Percentiles rank a stretch among this genome's conserved stretches.
These are phyloP conservation scores for Hoplodrina blanda DNA, from an alignment of 2,888 invertebrate species.

Conservation along the genomic window DNA sequence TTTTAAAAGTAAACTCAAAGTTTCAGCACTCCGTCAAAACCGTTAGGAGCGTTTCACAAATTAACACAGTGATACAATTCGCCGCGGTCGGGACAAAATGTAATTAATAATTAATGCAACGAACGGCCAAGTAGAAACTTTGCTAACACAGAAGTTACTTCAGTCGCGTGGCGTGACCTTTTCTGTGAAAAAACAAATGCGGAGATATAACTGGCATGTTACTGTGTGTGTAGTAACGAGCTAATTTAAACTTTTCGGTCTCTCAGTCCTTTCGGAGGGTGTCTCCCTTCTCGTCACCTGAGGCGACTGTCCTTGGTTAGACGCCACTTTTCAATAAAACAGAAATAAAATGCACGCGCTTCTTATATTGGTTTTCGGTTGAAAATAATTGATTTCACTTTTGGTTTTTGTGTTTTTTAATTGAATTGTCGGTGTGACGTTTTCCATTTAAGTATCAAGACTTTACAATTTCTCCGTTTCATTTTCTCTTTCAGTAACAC, in stretches of 20 bases:
- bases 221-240: constrained; percentile 88
- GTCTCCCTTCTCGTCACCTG: constrained; percentile 84
- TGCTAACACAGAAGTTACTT: constrained; percentile 81
- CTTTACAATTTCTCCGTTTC: background rate
- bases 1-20: constrained; percentile 50
- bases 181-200: constrained; percentile 87
- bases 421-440: constrained; percentile 9
- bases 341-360: constrained; percentile 72
- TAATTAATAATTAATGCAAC: constrained; percentile 85
- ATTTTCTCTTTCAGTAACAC: background rate
- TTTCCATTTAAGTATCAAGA: background rate
- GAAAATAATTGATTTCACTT: constrained; percentile 53
- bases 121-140: constrained; percentile 78
- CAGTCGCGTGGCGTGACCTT: constrained; percentile 77
- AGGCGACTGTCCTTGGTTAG: constrained; percentile 83
- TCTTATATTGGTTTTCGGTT: constrained; percentile 62
- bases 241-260: constrained; percentile 90
- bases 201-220: constrained; percentile 83
- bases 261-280: constrained; percentile 81
- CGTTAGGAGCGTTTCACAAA: constrained; percentile 67
- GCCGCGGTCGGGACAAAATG: constrained; percentile 65
- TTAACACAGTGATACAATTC: constrained; percentile 70
- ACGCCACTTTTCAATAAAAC: constrained; percentile 81
- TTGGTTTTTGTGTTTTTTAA: constrained; percentile 36
- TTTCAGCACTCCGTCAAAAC: constrained; percentile 51